Conservation (phyloP, 2,113 vertebrate species). For the Sapajus apella region DNA sequence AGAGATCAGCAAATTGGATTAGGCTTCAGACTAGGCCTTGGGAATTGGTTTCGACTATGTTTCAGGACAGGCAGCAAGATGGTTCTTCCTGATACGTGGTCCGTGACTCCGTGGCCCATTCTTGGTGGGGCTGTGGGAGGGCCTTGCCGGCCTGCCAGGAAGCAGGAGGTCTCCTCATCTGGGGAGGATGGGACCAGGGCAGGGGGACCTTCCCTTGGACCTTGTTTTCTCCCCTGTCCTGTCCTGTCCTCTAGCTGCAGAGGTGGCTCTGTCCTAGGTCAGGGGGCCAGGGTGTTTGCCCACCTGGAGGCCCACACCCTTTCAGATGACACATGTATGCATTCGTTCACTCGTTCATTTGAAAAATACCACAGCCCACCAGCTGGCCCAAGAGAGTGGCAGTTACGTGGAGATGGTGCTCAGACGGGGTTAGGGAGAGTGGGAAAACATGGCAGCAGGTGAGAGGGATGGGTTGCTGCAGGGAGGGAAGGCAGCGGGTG, state of each 20-base stretch:
- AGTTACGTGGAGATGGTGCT: background rate
- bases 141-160: background rate
- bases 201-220: background rate
- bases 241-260: background rate
- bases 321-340: conserved; percentile 74
- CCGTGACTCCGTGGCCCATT: conserved; percentile 42
- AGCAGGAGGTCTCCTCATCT: background rate
- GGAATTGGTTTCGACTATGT: conserved; percentile 31
- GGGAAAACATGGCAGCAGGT: conserved; percentile 69
- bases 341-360: conserved; percentile 76
- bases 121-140: conserved; percentile 58
- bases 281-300: background rate
- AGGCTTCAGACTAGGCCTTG: conserved; percentile 1
- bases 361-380: conserved; percentile 62
- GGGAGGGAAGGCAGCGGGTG: background rate
- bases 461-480: background rate
- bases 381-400: background rate
- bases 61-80: background rate
- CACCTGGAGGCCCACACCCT: conserved; percentile 60
- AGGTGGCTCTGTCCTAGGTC: background rate
- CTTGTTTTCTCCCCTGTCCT: background rate
- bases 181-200: too few species aligned
- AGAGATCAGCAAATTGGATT: conserved; percentile 5
- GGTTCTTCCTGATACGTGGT: conserved; percentile 41
- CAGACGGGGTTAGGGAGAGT: conserved; percentile 45